phyloP scores from a whole-genome alignment of 1,140 invertebrate species.

The Sycobia sp. region DNA sequence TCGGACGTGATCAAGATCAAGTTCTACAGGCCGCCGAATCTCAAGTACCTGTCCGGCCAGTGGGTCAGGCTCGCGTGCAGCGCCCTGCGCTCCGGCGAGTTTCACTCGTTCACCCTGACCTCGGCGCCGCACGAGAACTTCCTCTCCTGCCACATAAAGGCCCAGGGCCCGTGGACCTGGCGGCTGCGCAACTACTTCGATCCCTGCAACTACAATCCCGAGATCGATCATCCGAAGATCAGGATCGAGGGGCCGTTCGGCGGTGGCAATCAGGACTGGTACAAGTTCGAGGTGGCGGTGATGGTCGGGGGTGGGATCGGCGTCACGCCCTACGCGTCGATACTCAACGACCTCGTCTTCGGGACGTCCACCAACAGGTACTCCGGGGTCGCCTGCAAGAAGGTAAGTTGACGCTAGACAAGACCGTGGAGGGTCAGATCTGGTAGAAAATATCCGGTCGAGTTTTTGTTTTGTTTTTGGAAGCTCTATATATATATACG shows the following conservation, averaged over 20 bases:
- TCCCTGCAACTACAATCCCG: slow-evolving; percentile 89
- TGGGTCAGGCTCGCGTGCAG: slow-evolving; percentile 93
- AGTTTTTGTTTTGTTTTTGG: no score
- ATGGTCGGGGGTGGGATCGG: slow-evolving; percentile 99
- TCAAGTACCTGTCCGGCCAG: slow-evolving; percentile 92
- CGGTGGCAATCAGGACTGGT: slow-evolving; percentile 99
- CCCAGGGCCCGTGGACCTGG: slow-evolving; percentile 99
- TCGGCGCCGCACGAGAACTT: slow-evolving; percentile 98
- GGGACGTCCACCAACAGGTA: slow-evolving; percentile 94
- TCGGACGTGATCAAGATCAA: slow-evolving; percentile 94
- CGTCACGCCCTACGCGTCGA: slow-evolving; percentile 98
- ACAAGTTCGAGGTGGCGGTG: slow-evolving; percentile 96
- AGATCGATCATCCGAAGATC: slow-evolving; percentile 82
- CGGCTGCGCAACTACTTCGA: slow-evolving; percentile 97
- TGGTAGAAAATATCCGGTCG: no score
- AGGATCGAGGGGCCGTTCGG: slow-evolving; percentile 97
- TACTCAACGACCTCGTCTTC: slow-evolving; percentile 95
- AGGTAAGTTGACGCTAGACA: no score
- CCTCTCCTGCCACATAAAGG: slow-evolving; percentile 96
- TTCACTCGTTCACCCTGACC: slow-evolving; percentile 97
- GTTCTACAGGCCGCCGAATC: slow-evolving; percentile 92
- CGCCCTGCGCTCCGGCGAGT: slow-evolving; percentile 88
- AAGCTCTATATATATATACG: no score
- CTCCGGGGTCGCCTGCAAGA: slow-evolving; percentile 93
- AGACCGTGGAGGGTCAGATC: no score